phyloP scores from a whole-genome alignment of 2,888 invertebrate genomes.

The Synanthedon formicaeformis region DNA sequence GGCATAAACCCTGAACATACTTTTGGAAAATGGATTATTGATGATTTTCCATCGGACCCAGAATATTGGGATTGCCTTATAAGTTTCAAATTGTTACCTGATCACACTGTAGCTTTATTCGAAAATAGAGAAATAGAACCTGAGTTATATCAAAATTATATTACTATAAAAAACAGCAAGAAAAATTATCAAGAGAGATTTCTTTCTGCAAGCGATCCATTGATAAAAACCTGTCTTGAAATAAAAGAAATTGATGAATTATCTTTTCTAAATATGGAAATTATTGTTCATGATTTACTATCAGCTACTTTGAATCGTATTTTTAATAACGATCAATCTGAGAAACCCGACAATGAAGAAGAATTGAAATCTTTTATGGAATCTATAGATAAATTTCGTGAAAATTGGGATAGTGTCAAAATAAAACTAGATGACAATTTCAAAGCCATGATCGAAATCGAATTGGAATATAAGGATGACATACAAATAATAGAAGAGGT shows the following conservation, averaged over 20 bases:
- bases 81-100: slow-evolving; percentile 54
- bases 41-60: slow-evolving; percentile 65
- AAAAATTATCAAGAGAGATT: slow-evolving; percentile 39
- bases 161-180: slow-evolving; percentile 26
- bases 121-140: slow-evolving; percentile 57
- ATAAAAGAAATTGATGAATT: slow-evolving; percentile 12
- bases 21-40: slow-evolving; percentile 72
- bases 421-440: slow-evolving; percentile 45
- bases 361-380: slow-evolving; percentile 25
- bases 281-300: slow-evolving; percentile 24
- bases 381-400: slow-evolving; percentile 41
- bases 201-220: slow-evolving; percentile 32
- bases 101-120: slow-evolving; percentile 67
- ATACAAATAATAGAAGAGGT: slow-evolving; percentile 44
- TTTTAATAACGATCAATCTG: slow-evolving; percentile 7
- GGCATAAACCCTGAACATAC: slow-evolving; percentile 21
- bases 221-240: slow-evolving; percentile 33
- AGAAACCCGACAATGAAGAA: slow-evolving; percentile 18
- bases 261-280: slow-evolving; percentile 18
- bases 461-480: slow-evolving; percentile 53
- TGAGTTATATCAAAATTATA: slow-evolving; percentile 38
- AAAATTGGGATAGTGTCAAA: slow-evolving; percentile 48
- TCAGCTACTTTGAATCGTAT: slow-evolving; percentile 12
- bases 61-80: slow-evolving; percentile 57
- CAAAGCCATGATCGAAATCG: slow-evolving; percentile 50